A percentile compares a stretch with the other conserved stretches of the same genome.
These are phyloP conservation scores for Cyclophora punctaria DNA, from an alignment of 2,888 invertebrate genomes.

Conservation along the genomic window DNA sequence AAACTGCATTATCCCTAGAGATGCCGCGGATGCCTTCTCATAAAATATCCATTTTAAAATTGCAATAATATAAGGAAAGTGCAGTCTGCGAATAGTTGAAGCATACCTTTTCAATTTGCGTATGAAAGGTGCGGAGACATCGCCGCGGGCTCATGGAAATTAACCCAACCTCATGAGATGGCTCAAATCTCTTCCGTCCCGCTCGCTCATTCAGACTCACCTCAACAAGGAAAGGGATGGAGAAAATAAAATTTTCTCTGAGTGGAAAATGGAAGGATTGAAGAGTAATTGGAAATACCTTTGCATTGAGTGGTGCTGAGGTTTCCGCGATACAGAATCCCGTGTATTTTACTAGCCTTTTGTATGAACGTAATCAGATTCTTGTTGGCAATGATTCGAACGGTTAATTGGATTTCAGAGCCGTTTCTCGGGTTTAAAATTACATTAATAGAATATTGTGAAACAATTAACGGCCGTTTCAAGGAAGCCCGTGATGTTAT, in stretches of 20 bases:
- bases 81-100: slow-evolving; percentile 38
- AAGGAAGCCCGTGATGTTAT: no score
- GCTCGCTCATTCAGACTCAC: slow-evolving; percentile 29
- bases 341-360: slow-evolving; percentile 56
- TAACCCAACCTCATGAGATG: slow-evolving; percentile 59
- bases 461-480: background rate
- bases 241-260: slow-evolving; percentile 54
- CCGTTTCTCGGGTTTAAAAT: slow-evolving; percentile 7
- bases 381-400: slow-evolving; percentile 32
- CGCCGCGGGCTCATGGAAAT: slow-evolving; percentile 64
- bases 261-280: slow-evolving; percentile 69
- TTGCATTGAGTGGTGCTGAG: slow-evolving; percentile 63
- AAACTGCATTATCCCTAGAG: background rate
- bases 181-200: slow-evolving; percentile 42
- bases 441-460: slow-evolving; percentile 2
- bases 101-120: slow-evolving; percentile 58
- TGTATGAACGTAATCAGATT: slow-evolving; percentile 66
- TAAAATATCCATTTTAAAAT: slow-evolving; percentile 11
- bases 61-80: slow-evolving; percentile 19
- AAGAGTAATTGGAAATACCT: slow-evolving; percentile 75
- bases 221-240: slow-evolving; percentile 40
- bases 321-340: slow-evolving; percentile 53
- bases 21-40: background rate
- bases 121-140: slow-evolving; percentile 56
- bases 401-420: slow-evolving; percentile 56